phyloP scores from a whole-genome alignment of 2,888 invertebrate species.

The Masnerella sp. region DNA sequence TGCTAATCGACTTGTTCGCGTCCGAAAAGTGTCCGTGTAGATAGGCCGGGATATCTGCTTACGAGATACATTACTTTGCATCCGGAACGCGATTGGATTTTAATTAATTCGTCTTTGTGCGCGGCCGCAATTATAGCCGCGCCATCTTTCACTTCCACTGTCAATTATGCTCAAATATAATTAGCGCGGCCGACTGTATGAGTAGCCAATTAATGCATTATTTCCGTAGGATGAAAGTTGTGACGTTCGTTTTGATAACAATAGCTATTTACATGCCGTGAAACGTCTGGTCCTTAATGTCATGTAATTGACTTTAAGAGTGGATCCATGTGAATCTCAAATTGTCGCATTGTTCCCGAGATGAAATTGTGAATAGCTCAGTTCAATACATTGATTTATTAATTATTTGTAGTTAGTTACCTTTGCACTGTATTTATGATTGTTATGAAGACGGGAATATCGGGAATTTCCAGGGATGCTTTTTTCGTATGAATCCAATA shows the following conservation, averaged over 20 bases:
- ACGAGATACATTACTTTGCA: conserved; percentile 56
- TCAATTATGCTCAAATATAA: conserved; percentile 16
- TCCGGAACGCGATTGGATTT: conserved; percentile 46
- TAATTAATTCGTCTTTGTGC: conserved; percentile 53
- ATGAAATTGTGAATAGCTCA: not conserved
- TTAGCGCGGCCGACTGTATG: conserved; percentile 8
- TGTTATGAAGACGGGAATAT: too few relatives aligned
- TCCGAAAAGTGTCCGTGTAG: conserved; percentile 57
- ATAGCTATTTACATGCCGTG: not conserved
- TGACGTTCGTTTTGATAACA: conserved; percentile 9
- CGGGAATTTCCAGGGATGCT: too few relatives aligned
- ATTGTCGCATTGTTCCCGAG: not conserved
- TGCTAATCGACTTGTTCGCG: conserved; percentile 75
- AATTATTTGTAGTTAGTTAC: too few relatives aligned
- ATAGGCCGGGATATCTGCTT: conserved; percentile 50
- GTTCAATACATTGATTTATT: too few relatives aligned
- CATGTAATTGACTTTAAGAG: conserved; percentile 4
- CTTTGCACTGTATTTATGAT: not conserved
- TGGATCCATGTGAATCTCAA: not conserved
- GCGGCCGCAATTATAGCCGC: conserved; percentile 20
- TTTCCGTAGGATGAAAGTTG: not conserved
- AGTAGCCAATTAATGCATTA: conserved; percentile 7
- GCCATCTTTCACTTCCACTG: not conserved
- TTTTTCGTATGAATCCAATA: too few relatives aligned
- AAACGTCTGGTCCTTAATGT: not conserved